Evolutionary conservation across 1,140 invertebrate species (phyloP).

Genomic region (Apis cerana): DNA sequence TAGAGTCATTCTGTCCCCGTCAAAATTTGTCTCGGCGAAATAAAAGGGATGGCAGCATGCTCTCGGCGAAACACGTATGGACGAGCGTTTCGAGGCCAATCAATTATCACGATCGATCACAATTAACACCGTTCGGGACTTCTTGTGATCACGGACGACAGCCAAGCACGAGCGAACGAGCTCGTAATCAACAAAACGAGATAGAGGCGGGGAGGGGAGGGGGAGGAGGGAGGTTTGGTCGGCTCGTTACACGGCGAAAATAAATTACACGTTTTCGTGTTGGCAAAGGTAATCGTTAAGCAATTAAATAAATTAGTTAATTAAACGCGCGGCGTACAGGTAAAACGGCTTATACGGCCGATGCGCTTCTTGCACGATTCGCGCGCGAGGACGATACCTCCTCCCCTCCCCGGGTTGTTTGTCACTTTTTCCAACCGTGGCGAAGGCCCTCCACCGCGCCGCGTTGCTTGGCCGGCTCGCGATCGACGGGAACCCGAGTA

Average conservation of each 20-base stretch:
- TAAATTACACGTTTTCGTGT: conserved; percentile 38
- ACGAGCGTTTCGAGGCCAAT: background rate
- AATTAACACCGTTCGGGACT: conserved; percentile 12
- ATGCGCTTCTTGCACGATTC: conserved; percentile 10
- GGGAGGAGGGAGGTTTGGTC: background rate
- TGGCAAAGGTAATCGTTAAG: conserved; percentile 40
- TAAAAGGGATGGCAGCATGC: no score
- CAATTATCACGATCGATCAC: conserved; percentile 15
- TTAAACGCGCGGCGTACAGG: conserved; percentile 26
- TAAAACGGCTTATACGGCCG: conserved; percentile 8
- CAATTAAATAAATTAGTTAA: conserved; percentile 54
- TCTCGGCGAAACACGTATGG: background rate
- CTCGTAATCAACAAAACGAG: conserved; percentile 5
- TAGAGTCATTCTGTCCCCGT: no score
- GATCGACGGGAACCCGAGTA: conserved; percentile 21
- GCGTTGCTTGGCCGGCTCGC: background rate
- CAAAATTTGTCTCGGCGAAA: no score
- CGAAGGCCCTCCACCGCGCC: background rate
- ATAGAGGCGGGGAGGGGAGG: background rate
- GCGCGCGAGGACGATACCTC: conserved; percentile 5
- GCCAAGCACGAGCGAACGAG: background rate
- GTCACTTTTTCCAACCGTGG: conserved; percentile 30
- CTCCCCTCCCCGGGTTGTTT: background rate
- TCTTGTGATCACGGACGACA: background rate
- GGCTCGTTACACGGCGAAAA: conserved; percentile 36